Evolutionary conservation across 2,888 invertebrate genomes (phyloP).

Genomic region (Scaptomyza parva): DNA sequence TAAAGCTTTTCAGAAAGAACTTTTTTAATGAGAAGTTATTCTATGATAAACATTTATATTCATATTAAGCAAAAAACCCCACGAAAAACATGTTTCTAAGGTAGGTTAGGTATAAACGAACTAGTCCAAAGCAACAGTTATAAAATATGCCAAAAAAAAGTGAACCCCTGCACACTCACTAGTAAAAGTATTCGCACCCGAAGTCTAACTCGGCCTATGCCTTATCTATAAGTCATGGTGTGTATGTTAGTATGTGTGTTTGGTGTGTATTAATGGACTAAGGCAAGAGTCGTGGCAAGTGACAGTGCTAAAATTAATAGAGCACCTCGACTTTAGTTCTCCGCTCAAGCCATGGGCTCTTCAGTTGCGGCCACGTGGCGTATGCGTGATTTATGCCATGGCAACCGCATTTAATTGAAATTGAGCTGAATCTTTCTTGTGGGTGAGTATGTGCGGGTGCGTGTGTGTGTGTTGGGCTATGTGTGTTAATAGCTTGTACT

Average conservation of each 20-base stretch:
- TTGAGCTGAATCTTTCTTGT: conserved; percentile 40
- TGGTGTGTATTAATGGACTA: conserved; percentile 40
- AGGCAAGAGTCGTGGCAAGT: conserved; percentile 61
- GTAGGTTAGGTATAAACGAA: too few relatives aligned
- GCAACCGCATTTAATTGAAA: conserved; percentile 67
- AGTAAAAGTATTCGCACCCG: not conserved
- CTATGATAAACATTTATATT: too few relatives aligned
- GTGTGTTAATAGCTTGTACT: conserved; percentile 28
- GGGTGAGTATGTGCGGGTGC: not conserved
- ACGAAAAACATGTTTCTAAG: too few relatives aligned
- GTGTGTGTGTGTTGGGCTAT: conserved; percentile 9
- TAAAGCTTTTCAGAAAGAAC: not conserved
- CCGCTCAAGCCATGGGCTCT: conserved; percentile 20
- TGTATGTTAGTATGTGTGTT: not conserved
- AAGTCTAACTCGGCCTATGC: conserved; percentile 8
- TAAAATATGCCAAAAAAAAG: not conserved
- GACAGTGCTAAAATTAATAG: conserved; percentile 72
- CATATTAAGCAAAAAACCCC: too few relatives aligned
- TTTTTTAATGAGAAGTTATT: too few relatives aligned
- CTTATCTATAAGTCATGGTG: not conserved
- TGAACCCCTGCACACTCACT: not conserved
- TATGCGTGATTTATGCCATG: conserved; percentile 69
- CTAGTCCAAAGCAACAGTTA: not conserved
- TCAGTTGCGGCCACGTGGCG: conserved; percentile 58
- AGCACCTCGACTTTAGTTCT: conserved; percentile 59